Evolutionary conservation across 37 sponge, comb jelly and placozoan species (phyloP).

Genomic region (Crambe crambe): DNA sequence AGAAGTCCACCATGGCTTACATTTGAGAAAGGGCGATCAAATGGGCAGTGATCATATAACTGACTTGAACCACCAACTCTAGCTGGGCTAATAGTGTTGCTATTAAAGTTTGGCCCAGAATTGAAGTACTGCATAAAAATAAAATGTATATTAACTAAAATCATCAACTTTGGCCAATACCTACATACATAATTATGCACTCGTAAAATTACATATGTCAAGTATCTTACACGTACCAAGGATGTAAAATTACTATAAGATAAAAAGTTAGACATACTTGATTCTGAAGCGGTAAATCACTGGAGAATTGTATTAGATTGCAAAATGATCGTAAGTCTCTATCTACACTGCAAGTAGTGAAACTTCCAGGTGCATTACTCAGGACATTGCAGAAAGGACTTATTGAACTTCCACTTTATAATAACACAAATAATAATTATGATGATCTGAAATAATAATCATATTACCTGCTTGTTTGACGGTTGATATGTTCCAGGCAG

Average conservation of each 20-base stretch:
- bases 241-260: too few relatives aligned
- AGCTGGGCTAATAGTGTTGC: neutral
- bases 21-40: neutral
- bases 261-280: slow-evolving; percentile 1
- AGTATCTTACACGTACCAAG: too few relatives aligned
- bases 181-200: too few relatives aligned
- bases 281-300: neutral
- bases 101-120: slow-evolving; percentile 9
- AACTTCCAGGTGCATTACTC: neutral
- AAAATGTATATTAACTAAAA: neutral
- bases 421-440: too few relatives aligned
- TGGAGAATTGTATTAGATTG: neutral
- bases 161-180: too few relatives aligned
- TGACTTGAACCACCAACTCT: neutral
- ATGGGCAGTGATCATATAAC: neutral
- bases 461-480: neutral
- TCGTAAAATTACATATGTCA: too few relatives aligned
- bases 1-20: too few relatives aligned
- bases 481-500: neutral
- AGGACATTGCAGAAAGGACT: slow-evolving; percentile 1
- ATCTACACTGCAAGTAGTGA: neutral
- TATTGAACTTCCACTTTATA: neutral
- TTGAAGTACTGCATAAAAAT: slow-evolving; percentile 15
- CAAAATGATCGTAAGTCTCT: neutral
- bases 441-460: neutral